These are phyloP conservation scores for Euzetes globulus DNA, from an alignment of 2,888 invertebrate species.

Conservation along the genomic window DNA sequence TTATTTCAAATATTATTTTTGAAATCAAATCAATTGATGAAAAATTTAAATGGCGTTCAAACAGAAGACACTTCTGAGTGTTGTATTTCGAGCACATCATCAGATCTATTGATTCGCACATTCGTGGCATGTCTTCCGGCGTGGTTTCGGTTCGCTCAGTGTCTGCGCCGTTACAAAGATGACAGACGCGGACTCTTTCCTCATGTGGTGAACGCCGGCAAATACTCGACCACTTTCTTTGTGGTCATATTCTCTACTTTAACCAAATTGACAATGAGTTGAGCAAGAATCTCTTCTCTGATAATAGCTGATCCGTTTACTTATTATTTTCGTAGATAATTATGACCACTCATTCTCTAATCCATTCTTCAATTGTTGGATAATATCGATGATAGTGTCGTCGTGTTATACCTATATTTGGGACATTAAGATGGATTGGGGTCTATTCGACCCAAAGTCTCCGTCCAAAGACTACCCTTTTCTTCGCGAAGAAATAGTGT, in stretches of 20 bases:
- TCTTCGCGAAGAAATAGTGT: constrained; percentile 88
- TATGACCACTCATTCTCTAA: constrained; percentile 60
- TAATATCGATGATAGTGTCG: constrained; percentile 65
- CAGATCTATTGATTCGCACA: constrained; percentile 59
- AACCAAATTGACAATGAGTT: constrained; percentile 46
- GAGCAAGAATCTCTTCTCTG: too few relatives aligned
- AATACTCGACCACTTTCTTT: constrained; percentile 94
- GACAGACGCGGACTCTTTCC: constrained; percentile 82
- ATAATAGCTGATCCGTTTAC: too few relatives aligned
- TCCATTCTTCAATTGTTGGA: constrained; percentile 83
- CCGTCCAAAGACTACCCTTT: constrained; percentile 71
- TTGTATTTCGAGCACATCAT: background rate
- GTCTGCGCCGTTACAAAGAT: constrained; percentile 75
- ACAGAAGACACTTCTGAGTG: background rate
- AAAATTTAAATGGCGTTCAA: background rate
- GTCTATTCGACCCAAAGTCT: constrained; percentile 79
- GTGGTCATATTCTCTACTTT: constrained; percentile 78
- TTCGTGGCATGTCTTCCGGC: constrained; percentile 87
- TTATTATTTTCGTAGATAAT: constrained; percentile 52
- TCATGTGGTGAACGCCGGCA: constrained; percentile 94
- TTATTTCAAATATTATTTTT: constrained; percentile 6
- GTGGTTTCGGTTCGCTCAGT: constrained; percentile 96
- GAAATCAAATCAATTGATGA: background rate
- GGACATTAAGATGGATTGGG: constrained; percentile 99
- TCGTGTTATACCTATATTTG: constrained; percentile 93